phyloP scores from a whole-genome alignment of 2,113 vertebrate species.

The Regulus satrapa region DNA sequence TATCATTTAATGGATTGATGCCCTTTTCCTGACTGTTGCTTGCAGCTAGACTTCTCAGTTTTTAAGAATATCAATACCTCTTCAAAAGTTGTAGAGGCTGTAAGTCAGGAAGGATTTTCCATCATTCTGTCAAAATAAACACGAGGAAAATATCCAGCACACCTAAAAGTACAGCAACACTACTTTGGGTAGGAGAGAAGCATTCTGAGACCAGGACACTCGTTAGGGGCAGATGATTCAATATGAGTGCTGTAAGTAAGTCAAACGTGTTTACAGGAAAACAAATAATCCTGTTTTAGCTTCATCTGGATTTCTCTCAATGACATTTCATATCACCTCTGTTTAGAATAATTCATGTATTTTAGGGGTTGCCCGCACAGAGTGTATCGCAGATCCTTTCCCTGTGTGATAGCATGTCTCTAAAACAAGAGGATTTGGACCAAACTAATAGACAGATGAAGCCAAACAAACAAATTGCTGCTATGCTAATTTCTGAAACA shows the following conservation, averaged over 20 bases:
- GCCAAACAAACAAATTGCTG: slow-evolving; percentile 55
- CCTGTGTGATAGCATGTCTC: background rate
- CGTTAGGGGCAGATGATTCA: background rate
- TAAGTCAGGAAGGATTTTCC: background rate
- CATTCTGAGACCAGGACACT: background rate
- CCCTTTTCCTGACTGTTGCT: background rate
- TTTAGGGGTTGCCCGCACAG: background rate
- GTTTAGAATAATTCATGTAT: background rate
- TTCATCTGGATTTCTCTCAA: background rate
- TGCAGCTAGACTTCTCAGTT: background rate
- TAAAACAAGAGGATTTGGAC: slow-evolving; percentile 34
- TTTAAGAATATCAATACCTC: background rate
- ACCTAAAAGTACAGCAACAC: background rate
- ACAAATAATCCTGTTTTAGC: background rate
- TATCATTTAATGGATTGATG: slow-evolving; percentile 26
- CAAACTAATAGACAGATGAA: slow-evolving; percentile 54
- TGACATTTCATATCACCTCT: background rate
- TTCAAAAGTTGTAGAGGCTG: background rate
- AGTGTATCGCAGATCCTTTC: background rate
- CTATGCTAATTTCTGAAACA: slow-evolving; percentile 57
- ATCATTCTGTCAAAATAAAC: background rate
- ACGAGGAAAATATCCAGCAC: background rate
- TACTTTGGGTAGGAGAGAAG: background rate
- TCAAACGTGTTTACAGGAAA: background rate
- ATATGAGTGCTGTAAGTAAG: background rate